Percentiles rank a stretch among this genome's conserved stretches.
Evolutionary conservation across 2,888 invertebrate species (phyloP).

Genomic region (Parnassius mnemosyne): DNA sequence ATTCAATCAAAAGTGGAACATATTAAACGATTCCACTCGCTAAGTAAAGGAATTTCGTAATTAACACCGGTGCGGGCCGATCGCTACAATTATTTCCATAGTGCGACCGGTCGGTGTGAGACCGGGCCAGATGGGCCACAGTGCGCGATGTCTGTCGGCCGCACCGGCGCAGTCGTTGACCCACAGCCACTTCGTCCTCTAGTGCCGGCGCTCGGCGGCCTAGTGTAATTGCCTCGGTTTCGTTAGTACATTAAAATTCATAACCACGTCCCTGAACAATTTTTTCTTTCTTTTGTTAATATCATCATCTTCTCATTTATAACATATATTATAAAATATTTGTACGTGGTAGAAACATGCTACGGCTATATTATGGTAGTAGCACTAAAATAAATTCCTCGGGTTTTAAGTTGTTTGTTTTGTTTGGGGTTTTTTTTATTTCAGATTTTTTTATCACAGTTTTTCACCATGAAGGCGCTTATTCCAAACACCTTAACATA

Average conservation of each 20-base stretch:
- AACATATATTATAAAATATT: no score
- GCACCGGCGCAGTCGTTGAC: conserved; percentile 64
- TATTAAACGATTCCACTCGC: not conserved
- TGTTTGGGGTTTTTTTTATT: no score
- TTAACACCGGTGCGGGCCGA: conserved; percentile 3
- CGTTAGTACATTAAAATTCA: not conserved
- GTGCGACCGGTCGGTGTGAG: conserved; percentile 8
- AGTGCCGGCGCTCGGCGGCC: not conserved
- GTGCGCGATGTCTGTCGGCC: conserved; percentile 33
- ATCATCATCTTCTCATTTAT: no score
- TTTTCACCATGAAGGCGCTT: no score
- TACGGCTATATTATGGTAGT: no score
- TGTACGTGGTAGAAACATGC: no score
- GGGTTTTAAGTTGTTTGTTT: no score
- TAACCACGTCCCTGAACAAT: no score
- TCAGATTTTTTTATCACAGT: no score
- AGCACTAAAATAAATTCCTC: no score
- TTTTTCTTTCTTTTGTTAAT: no score
- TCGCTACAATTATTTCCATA: conserved; percentile 5
- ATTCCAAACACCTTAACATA: no score
- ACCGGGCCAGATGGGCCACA: conserved; percentile 26
- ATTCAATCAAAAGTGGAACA: conserved; percentile 4
- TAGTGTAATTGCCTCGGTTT: not conserved
- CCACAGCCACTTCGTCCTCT: conserved; percentile 42
- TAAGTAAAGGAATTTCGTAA: conserved; percentile 8